These are phyloP conservation scores for Hippoglossus stenolepis DNA, from an alignment of 2,113 vertebrate genomes.

Conservation along the genomic window DNA sequence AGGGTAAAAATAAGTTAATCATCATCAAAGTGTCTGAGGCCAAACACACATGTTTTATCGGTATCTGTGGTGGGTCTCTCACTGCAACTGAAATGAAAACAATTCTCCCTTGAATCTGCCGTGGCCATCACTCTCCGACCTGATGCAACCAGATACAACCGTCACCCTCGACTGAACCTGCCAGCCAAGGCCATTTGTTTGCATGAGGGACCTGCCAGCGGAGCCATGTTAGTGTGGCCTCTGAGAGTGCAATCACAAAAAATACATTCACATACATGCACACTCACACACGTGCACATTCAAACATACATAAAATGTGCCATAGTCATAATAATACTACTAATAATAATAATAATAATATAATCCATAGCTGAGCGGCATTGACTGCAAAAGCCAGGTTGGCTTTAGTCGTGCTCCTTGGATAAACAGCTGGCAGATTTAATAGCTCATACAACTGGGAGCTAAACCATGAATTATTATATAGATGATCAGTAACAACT, in stretches of 20 bases:
- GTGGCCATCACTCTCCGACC: constrained; percentile 49
- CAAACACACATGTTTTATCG: constrained; percentile 1
- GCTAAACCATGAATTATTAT: no score
- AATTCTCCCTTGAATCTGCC: constrained; percentile 40
- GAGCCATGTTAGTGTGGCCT: constrained; percentile 62
- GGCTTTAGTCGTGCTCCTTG: no score
- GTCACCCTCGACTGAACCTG: constrained; percentile 73
- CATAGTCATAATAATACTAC: no score
- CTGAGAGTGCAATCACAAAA: constrained; percentile 44
- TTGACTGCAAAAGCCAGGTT: no score
- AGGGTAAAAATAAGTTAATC: constrained; percentile 8
- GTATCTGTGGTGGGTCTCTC: constrained; percentile 17
- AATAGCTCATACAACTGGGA: no score
- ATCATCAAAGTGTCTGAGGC: background rate
- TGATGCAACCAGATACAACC: constrained; percentile 68
- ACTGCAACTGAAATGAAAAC: constrained; percentile 44
- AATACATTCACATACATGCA: background rate
- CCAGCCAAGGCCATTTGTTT: constrained; percentile 74
- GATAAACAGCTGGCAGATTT: no score
- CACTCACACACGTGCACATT: constrained; percentile 2
- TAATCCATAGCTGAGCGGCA: no score
- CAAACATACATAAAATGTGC: background rate
- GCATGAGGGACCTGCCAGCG: constrained; percentile 73
- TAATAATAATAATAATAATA: no score
- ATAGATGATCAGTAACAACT: no score